phyloP scores from a whole-genome alignment of 30 jellyfish, hydroid and myxozoan species.

The Catostylus mosaicus region DNA sequence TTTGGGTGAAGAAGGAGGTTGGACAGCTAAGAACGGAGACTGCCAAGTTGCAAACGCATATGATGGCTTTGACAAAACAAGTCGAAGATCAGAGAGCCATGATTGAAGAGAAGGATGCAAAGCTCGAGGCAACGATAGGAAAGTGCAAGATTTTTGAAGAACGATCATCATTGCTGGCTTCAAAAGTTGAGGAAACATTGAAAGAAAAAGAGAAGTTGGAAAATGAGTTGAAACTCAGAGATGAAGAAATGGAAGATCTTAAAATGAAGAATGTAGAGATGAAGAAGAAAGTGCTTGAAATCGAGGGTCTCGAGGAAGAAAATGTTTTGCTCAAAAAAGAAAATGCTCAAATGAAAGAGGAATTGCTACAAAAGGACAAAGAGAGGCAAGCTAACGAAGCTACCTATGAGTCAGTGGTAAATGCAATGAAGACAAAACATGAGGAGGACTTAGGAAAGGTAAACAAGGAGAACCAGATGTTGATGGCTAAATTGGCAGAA shows the following conservation, averaged over 20 bases:
- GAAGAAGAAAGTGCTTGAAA: not conserved
- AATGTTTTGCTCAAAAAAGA: not conserved
- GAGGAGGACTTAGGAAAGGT: not conserved
- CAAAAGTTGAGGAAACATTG: not conserved
- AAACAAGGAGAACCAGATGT: not conserved
- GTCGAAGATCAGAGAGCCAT: constrained; percentile 1
- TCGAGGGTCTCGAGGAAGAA: not conserved
- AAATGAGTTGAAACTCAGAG: not conserved
- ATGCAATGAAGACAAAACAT: not conserved
- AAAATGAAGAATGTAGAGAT: not conserved
- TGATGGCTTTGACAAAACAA: not conserved
- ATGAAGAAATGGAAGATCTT: not conserved
- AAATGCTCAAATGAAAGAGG: not conserved
- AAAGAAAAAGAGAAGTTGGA: not conserved
- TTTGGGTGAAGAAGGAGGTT: not conserved
- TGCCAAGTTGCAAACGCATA: not conserved
- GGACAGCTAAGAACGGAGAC: not conserved
- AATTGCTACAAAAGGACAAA: not conserved
- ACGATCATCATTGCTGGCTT: not conserved
- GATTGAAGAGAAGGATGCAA: not conserved
- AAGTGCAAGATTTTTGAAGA: not conserved
- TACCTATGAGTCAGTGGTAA: not conserved
- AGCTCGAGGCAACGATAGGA: not conserved
- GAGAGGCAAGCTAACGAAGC: not conserved
- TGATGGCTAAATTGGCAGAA: not conserved